phyloP scores from a whole-genome alignment of 2,888 invertebrate species.

The Xanthostigma xanthostigma region DNA sequence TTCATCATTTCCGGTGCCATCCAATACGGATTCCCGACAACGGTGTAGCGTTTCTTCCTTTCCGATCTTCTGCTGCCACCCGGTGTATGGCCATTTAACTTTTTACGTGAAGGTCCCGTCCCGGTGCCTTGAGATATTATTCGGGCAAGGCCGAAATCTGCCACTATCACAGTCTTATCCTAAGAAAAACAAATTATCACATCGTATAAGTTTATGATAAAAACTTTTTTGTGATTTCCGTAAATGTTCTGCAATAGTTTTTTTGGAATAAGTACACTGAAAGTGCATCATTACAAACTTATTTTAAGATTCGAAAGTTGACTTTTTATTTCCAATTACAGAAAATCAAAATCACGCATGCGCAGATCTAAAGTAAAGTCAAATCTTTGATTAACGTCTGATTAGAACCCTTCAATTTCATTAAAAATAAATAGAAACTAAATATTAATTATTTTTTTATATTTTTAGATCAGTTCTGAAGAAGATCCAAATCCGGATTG shows the following conservation, averaged over 20 bases:
- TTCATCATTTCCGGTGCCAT: conserved; percentile 99
- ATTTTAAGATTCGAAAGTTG: background rate
- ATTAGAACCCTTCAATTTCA: too few relatives aligned
- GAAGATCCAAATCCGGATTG: too few relatives aligned
- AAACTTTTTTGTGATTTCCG: background rate
- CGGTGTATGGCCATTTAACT: conserved; percentile 22
- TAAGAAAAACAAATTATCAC: conserved; percentile 21
- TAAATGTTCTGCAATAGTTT: background rate
- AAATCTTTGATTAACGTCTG: too few relatives aligned
- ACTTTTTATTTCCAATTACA: too few relatives aligned
- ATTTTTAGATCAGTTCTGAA: too few relatives aligned
- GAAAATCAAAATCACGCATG: too few relatives aligned
- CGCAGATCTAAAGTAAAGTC: background rate
- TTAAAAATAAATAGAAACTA: too few relatives aligned
- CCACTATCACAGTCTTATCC: conserved; percentile 86
- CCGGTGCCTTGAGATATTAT: conserved; percentile 44
- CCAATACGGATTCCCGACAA: conserved; percentile 96
- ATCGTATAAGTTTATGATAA: background rate
- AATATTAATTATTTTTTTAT: too few relatives aligned
- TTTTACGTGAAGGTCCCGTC: conserved; percentile 12
- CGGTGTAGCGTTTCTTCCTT: conserved; percentile 79
- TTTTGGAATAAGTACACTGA: too few relatives aligned
- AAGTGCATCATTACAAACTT: background rate
- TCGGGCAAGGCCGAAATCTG: conserved; percentile 87
- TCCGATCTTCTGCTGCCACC: conserved; percentile 35